Evolutionary conservation across 1,140 invertebrate genomes (phyloP), one percentile per base, ranked within the genome.

Genomic region (Macrostomum lignano): DNA sequence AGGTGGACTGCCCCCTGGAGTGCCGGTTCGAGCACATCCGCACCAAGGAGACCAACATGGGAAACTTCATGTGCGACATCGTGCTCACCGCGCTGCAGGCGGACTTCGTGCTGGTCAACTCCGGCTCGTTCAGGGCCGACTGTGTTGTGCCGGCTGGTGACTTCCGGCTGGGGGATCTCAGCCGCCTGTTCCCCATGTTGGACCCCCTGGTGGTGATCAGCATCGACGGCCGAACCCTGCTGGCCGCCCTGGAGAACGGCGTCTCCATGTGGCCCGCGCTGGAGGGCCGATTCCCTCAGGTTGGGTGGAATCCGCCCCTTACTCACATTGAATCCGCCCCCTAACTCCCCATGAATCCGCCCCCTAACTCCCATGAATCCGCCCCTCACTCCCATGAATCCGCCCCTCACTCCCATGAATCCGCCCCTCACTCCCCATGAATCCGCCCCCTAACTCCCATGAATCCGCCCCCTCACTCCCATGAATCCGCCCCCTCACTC

Each of bases 41-140:
- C 24, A 73, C 72, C 0, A 51, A 63, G 39, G 78, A 84, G 61
- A 74, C 74, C 5, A 82, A 82, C 62, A 60, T 82, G 35, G 61
- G 55, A 51, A 79, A 81, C 57, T 81, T 78, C 67, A 67, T 78
- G 24, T 73, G 72, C 48, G 76, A 84, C 51, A 71, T 82, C 21
- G 68, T 81, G 36, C 46, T 81, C 34, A 70, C 73, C 0, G 68
- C 74, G 7, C 74, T 72, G 2, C 70, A 72, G 10, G 72, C 73
- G 17, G 75, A 82, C 49, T 57, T 75, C 9, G 73, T 75, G 7
- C 47, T 84, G 2, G 55, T 84, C 9, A 84, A 82, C 55, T 77
- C 74, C 11, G 78, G 78, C 21, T 81, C 77, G 21, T 65, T 79
- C 35, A 58, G 74, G 33, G 73, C 72, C 33, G 74, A 78, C 53